A percentile compares a stretch with the other conserved stretches of the same genome.
Evolutionary conservation across 2,113 vertebrate genomes (phyloP).

Genomic region (Pluvianellus socialis): DNA sequence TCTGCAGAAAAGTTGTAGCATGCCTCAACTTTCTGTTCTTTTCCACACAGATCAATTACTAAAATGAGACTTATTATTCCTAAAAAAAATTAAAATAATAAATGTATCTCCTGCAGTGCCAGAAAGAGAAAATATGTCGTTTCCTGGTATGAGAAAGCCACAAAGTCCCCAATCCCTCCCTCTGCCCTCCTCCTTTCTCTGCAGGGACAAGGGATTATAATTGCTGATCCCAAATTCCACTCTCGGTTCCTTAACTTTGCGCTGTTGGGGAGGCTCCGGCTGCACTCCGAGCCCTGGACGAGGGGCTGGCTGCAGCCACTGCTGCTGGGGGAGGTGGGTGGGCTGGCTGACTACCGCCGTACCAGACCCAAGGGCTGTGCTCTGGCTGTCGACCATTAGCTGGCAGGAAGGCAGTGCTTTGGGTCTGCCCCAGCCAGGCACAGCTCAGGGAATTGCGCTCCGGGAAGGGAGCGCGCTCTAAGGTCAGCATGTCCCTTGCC

Average conservation of each 20-base stretch:
- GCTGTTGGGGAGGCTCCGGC: rapidly evolving
- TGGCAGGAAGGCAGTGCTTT: not conserved
- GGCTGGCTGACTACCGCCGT: rapidly evolving
- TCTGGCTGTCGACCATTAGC: not conserved
- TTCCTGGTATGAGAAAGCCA: not conserved
- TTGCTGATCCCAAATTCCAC: not conserved
- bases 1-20: slow-evolving; percentile 40
- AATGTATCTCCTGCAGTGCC: not conserved
- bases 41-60: not conserved
- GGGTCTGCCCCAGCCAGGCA: not conserved
- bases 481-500: not conserved
- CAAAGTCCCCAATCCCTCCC: not conserved
- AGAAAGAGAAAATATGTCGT: not conserved
- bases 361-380: not conserved
- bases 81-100: not conserved
- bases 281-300: not conserved
- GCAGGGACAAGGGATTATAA: not conserved
- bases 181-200: not conserved
- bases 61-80: not conserved
- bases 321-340: not conserved
- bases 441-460: rapidly evolving
- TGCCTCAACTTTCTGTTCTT: slow-evolving; percentile 12
- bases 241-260: not conserved
- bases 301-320: not conserved
- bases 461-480: not conserved